These are phyloP conservation scores for Clarias platycephalus DNA, from an alignment of 2,797 vertebrate species.

Conservation along the genomic window DNA sequence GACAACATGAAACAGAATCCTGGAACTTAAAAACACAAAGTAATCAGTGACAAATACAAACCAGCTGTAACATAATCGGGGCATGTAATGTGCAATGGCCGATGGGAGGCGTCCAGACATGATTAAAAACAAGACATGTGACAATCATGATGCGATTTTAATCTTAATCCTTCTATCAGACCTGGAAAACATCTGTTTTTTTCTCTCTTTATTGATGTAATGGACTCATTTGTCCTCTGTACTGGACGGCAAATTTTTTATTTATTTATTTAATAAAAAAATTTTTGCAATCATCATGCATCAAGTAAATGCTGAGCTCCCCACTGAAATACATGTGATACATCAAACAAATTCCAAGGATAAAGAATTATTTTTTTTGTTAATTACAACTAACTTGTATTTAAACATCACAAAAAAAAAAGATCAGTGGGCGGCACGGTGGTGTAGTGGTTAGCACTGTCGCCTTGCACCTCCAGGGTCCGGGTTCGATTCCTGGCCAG, in stretches of 20 bases:
- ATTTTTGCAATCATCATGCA: not conserved
- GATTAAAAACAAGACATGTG: too few relatives aligned
- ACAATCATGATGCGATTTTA: not conserved
- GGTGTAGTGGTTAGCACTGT: too few relatives aligned
- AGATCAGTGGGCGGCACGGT: not conserved
- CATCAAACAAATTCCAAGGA: not conserved
- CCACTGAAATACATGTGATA: not conserved
- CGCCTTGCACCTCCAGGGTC: too few relatives aligned
- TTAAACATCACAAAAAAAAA: not conserved
- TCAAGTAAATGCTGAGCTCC: not conserved
- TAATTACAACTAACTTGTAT: not conserved
- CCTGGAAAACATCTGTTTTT: not conserved
- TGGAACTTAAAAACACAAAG: too few relatives aligned
- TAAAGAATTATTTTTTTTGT: too few relatives aligned
- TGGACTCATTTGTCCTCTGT: not conserved
- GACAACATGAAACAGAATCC: too few relatives aligned
- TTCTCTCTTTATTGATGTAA: not conserved
- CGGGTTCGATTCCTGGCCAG: too few relatives aligned
- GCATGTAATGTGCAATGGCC: too few relatives aligned
- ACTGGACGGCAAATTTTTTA: not conserved
- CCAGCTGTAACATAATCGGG: too few relatives aligned
- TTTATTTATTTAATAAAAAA: too few relatives aligned
- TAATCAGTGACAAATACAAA: too few relatives aligned
- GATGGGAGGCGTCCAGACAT: too few relatives aligned
- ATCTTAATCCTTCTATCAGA: not conserved